A percentile compares a stretch with the other conserved stretches of the same genome.
phyloP scores from a whole-genome alignment of 1,140 invertebrate species.

The Drosophila bipectinata region DNA sequence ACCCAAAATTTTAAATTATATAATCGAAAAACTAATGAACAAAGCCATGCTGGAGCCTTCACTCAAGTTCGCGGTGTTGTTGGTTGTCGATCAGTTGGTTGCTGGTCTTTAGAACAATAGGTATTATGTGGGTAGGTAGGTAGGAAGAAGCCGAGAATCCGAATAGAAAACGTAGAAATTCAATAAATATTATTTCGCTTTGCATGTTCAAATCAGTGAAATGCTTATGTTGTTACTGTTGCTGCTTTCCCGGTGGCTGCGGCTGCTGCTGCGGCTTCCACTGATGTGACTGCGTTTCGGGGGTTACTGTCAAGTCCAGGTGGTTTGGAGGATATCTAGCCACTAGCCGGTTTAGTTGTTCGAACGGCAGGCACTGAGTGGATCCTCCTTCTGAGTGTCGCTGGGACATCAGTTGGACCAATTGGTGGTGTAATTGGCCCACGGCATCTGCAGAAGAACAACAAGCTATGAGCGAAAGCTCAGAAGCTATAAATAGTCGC shows the following conservation, averaged over 20 bases:
- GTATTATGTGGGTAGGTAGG: neutral
- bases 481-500: neutral
- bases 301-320: slow-evolving; percentile 17
- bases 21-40: slow-evolving; percentile 40
- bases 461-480: too few relatives aligned
- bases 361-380: slow-evolving; percentile 10
- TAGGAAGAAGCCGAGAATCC: slow-evolving; percentile 38
- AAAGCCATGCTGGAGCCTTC: slow-evolving; percentile 21
- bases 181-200: slow-evolving; percentile 49
- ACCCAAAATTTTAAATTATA: slow-evolving; percentile 16
- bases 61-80: neutral
- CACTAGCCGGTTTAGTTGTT: slow-evolving; percentile 20
- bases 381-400: slow-evolving; percentile 33
- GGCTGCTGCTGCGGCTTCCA: neutral
- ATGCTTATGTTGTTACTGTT: slow-evolving; percentile 6
- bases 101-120: slow-evolving; percentile 15
- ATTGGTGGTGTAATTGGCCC: slow-evolving; percentile 75
- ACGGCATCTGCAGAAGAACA: slow-evolving; percentile 51
- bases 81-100: slow-evolving; percentile 5
- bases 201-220: slow-evolving; percentile 37
- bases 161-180: slow-evolving; percentile 56
- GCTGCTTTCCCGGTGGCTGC: slow-evolving; percentile 1
- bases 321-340: neutral
- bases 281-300: neutral
- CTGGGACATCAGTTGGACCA: slow-evolving; percentile 76